Evolutionary conservation across 2,888 invertebrate species (phyloP), one percentile per base, ranked within the genome.

Genomic region (Apotomis turbidana): DNA sequence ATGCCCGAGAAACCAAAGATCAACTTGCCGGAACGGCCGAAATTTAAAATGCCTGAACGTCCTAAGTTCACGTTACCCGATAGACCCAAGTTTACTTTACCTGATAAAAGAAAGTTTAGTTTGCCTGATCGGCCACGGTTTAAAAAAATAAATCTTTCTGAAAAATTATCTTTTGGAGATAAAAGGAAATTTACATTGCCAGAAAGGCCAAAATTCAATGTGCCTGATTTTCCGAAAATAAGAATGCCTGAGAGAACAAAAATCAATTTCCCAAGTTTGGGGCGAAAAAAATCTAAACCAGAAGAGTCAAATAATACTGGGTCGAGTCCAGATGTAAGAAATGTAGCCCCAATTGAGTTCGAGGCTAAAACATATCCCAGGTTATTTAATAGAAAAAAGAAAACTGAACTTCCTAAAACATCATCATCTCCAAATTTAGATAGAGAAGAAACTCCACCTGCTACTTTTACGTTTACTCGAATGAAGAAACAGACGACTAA

Each of bases 351-450:
- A 58, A 96, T 97, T 81, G 95, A 95, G 66, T 95, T 95, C 82
- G 96, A 96, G 86, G 95, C 96, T 76, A 95, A 95, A 78, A 97
- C 97, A 0, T 97, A 96, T 83, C 97, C 97, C 0, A 94, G 97
- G 78, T 94, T 97, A 76, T 95, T 96, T 79, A 87, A 85, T 73
- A 89, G 88, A 78, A 93, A 93, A 79, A 94, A 94, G 80, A 91
- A 91, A 78, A 74, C 86, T 3, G 87, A 90, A 60, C 76, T 91
- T 46, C 85, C 87, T 4, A 94, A 94, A 78, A 94, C 94, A 4
- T 94, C 94, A 36, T 94, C 94, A 63, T 94, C 94, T 0, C 93
- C 93, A 0, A 91, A 86, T 46, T 82, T 92, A 72, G 89, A 91
- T 71, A 91, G 95, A 78, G 94, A 95, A 55, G 94, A 94, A 73